phyloP scores from a whole-genome alignment of 2,113 vertebrate species.

The Octodon degus region DNA sequence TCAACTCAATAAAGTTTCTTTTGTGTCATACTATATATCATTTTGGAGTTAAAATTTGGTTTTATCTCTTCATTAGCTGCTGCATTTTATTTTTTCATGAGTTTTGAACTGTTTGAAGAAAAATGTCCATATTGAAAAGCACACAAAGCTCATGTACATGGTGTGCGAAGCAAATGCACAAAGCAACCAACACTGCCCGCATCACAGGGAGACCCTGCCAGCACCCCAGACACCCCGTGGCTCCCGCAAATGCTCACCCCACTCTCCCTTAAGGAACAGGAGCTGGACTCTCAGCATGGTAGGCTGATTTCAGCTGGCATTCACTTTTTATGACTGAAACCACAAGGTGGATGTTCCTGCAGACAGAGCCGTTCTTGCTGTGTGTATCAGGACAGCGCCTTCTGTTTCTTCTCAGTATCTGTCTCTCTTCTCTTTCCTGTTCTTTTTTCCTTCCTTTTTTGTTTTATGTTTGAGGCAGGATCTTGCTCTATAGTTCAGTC shows the following conservation, averaged over 20 bases:
- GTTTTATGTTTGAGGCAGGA: not conserved
- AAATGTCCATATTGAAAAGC: not conserved
- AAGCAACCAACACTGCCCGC: not conserved
- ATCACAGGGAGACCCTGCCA: not conserved
- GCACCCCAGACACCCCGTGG: fast-evolving
- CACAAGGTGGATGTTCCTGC: not conserved
- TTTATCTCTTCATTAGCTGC: not conserved
- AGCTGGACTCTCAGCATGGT: not conserved
- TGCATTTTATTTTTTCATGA: not conserved
- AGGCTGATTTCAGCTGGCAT: not conserved
- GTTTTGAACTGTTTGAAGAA: not conserved
- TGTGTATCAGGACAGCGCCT: not conserved
- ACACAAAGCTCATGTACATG: not conserved
- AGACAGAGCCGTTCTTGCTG: not conserved
- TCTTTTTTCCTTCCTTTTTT: not conserved
- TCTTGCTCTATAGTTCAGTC: not conserved
- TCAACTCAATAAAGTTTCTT: not conserved
- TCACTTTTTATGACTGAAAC: not conserved
- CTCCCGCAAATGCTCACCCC: not conserved
- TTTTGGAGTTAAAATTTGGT: not conserved
- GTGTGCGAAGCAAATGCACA: not conserved
- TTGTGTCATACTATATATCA: not conserved
- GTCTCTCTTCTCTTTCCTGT: not conserved
- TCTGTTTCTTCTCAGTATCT: not conserved
- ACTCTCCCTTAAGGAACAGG: not conserved